Evolutionary conservation across 2,113 vertebrate genomes (phyloP), one percentile per base, ranked within the genome.

Genomic region (Saiga tatarica): DNA sequence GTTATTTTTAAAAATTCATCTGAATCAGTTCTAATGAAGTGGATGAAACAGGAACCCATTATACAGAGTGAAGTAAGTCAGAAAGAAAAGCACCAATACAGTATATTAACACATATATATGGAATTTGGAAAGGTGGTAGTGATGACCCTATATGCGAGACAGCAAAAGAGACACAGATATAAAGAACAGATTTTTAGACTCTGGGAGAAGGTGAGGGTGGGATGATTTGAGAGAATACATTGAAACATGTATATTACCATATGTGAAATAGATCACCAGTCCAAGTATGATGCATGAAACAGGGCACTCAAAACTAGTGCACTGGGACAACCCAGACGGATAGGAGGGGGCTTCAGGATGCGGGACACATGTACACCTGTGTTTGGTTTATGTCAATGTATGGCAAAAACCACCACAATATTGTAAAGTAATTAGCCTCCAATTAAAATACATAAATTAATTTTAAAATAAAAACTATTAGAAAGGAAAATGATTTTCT

Each of bases 401-500:
- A 39, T 71, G 67, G n/a, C 67, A 71, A 67, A 67, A 67, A 36
- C 33, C 17, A 23, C 67, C n/a, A 23, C n/a, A 71, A 71, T 23
- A 36, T 12, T 71, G 19, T 71, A 36, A 36, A 21, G 33, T 67
- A 71, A 23, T 71, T 71, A 71, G 10, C n/a, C 67, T 71, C 10
- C n/a, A 39, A 71, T 71, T 71, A 71, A 71, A 71, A 71, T 12
- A 39, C n/a, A 36, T 39, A 71, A 71, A 71, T 71, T 36, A 71
- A 71, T 71, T 71, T 71, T 71, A 71, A 36, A 71, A 71, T 23
- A 36, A 71, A 36, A 95, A 87, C 57, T 52, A 97, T 97, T 84
- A 97, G 86, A 95, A 96, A 94, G 76, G 62, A 96, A 91, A 97
- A 76, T 98, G n/a, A 94, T 91, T 95, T 94, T 92, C 90, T 83